Base-by-base conservation (phyloP, 2,797 vertebrate genomes). In the Amphiprion clarkii region DNA sequence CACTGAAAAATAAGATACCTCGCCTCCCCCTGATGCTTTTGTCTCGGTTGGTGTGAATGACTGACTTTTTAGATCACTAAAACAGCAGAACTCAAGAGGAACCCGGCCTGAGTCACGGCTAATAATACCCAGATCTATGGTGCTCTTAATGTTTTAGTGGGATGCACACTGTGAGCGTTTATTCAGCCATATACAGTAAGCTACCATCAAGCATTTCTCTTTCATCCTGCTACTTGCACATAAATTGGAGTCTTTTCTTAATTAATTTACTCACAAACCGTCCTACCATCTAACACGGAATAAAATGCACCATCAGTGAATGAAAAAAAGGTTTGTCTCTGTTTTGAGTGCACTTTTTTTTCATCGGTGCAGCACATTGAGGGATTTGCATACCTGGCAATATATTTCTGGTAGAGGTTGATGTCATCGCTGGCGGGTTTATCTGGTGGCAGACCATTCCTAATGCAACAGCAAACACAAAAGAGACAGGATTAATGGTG, bases 391-490 rank as follows among this genome's bases (percentile, higher is more conserved):
- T 98, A 99, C 98, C 98, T 99, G 95, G 98, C 98, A 92, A 99
- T 99, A 93, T 99, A 99, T 97, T 99, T 99, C 97, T 99, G 98
- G 96, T 99, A 99, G 95, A 99, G 97, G 95, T 99, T 99, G 95
- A 98, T 94, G 73, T 99, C 98, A 91, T 99, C 98, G 65, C 94
- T 96, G 93, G 95, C 94, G 84, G 98, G 96, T 95, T 99, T 99
- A 96, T 99, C 98, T 88, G 96, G 95, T 93, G 98, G 98, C 92
- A 99, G 95, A 95, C 98, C 98, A 42, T 99, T 99, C 96, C 98
- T 99, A 95, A 94, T 79, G 92, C 85, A 85, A 88, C 80, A 85
- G 84, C 83, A 90, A 88, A 90, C 87, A 94, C 88, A 93, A 93
- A 95, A 89, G 88, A 92, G 86, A 87, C 88, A 93, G 92, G 93